These are phyloP conservation scores for Lissonota sp. DNA, from an alignment of 2,888 invertebrate species.

Conservation along the genomic window DNA sequence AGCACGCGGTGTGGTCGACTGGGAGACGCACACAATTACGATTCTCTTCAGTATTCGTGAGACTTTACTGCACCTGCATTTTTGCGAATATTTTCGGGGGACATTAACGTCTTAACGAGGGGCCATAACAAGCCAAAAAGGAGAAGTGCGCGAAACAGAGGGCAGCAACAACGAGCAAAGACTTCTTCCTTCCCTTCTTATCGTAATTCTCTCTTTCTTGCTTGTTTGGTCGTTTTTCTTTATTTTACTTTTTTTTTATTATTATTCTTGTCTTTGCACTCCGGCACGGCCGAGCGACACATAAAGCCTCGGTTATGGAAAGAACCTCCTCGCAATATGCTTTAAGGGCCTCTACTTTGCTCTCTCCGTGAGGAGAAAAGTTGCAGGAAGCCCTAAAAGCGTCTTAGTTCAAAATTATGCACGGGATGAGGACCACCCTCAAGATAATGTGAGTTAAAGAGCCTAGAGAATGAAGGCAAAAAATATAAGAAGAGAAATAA, in stretches of 20 bases:
- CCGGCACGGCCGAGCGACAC: slow-evolving; percentile 61
- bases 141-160: slow-evolving; percentile 66
- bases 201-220: slow-evolving; percentile 37
- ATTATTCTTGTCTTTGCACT: slow-evolving; percentile 61
- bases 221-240: slow-evolving; percentile 24
- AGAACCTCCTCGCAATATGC: slow-evolving; percentile 31
- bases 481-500: slow-evolving; percentile 36
- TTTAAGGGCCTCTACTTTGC: slow-evolving; percentile 33
- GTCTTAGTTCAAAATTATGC: slow-evolving; percentile 70
- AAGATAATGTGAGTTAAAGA: slow-evolving; percentile 21
- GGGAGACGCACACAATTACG: slow-evolving; percentile 43
- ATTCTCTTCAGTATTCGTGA: slow-evolving; percentile 40
- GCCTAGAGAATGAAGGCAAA: slow-evolving; percentile 3
- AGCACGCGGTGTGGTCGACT: slow-evolving; percentile 67
- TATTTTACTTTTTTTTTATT: slow-evolving; percentile 44
- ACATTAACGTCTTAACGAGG: slow-evolving; percentile 82
- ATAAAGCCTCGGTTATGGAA: slow-evolving; percentile 63
- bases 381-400: slow-evolving; percentile 66
- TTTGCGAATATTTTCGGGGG: slow-evolving; percentile 81
- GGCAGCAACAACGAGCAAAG: slow-evolving; percentile 30
- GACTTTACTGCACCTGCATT: slow-evolving; percentile 81
- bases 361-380: slow-evolving; percentile 37
- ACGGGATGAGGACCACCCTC: slow-evolving; percentile 64
- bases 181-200: slow-evolving; percentile 48
- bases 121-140: slow-evolving; percentile 79